These are phyloP conservation scores for Solea solea DNA, from an alignment of 2,113 vertebrate species.

Conservation along the genomic window DNA sequence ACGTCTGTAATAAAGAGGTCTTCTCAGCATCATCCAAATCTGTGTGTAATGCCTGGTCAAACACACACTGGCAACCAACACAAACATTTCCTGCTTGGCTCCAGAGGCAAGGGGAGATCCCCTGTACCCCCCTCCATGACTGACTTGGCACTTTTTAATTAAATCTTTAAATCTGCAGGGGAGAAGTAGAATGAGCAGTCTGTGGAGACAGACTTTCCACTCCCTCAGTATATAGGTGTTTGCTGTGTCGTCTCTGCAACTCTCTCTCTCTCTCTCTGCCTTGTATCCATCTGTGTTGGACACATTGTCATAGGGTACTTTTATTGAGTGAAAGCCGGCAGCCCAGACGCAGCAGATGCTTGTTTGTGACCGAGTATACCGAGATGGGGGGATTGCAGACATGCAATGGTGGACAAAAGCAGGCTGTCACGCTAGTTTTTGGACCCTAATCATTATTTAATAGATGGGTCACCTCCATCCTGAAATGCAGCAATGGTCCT, in stretches of 20 bases:
- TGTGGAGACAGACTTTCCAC: slow-evolving; percentile 32
- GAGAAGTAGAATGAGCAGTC: slow-evolving; percentile 41
- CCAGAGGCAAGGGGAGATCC: slow-evolving; percentile 62
- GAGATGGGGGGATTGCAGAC: slow-evolving; percentile 65
- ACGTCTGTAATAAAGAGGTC: slow-evolving; percentile 74
- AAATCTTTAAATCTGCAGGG: slow-evolving; percentile 73
- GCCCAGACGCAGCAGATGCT: slow-evolving; percentile 76
- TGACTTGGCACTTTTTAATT: slow-evolving; percentile 82
- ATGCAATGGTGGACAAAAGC: slow-evolving; percentile 78
- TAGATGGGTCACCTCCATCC: slow-evolving; percentile 74
- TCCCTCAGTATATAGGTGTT: slow-evolving; percentile 31
- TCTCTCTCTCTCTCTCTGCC: slow-evolving; percentile 28
- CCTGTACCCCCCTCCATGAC: slow-evolving; percentile 46
- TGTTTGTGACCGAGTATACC: slow-evolving; percentile 63
- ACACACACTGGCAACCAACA: slow-evolving; percentile 81
- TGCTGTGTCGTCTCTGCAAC: slow-evolving; percentile 19
- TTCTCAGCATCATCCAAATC: slow-evolving; percentile 73
- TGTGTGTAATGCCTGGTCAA: slow-evolving; percentile 80
- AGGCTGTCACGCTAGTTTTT: slow-evolving; percentile 83
- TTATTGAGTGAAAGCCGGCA: slow-evolving; percentile 57
- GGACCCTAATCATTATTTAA: slow-evolving; percentile 86
- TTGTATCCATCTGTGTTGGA: slow-evolving; percentile 68
- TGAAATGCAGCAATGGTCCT: slow-evolving; percentile 63
- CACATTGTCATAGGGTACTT: slow-evolving; percentile 65
- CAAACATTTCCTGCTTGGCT: slow-evolving; percentile 85